Base-by-base conservation (phyloP, 2,113 vertebrate genomes). In the Chloroceryle aenea region DNA sequence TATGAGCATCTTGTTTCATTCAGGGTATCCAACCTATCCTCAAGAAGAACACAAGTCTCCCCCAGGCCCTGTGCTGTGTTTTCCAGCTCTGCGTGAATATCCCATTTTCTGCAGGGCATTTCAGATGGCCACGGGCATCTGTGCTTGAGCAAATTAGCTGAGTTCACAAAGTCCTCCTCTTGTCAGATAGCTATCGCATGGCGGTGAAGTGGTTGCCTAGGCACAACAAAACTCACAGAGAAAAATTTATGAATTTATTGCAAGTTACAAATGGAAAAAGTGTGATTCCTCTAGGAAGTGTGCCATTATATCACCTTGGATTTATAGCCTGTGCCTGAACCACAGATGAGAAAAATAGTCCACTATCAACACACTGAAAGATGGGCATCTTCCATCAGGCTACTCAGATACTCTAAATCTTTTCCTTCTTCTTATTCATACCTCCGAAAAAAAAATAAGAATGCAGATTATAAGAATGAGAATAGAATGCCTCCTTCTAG, bases 151-250 rank as follows among this genome's bases (percentile, higher is more conserved):
- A 58, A 61, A 62, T 29, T 5, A 62, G 11, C 19, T 5, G 20
- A 62, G 27, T 22, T 76, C 10, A 21, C 21, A 9, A 10, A 2
- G 8, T 45, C 30, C 25, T 91, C 19, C 22, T 59, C 69, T 61
- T 13, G 12, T 36, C 56, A 69, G 43, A 25, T 61, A 58, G 14
- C 17, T 63, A 4, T 53, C 43, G 32, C 26, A 30, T 0, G 0
- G 27, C 7, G 47, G 17, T 19, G 2, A 3, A 72, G 52, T 20
- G 43, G 43, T 63, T 94, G 30, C 32, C n/a, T 18, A 72, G 74
- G 64, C 50, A 67, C 72, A 83, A 14, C 20, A 71, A 81, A 93
- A 71, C 14, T 67, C 26, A 27, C 6, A 10, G 40, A 20, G 17
- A 30, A 93, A 80, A 76, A 23, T 38, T 27, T 34, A 20, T 29